Percentiles rank a stretch among this genome's conserved stretches.
These are phyloP conservation scores for Danio tinwini DNA, from an alignment of 2,797 vertebrate genomes.

Conservation along the genomic window DNA sequence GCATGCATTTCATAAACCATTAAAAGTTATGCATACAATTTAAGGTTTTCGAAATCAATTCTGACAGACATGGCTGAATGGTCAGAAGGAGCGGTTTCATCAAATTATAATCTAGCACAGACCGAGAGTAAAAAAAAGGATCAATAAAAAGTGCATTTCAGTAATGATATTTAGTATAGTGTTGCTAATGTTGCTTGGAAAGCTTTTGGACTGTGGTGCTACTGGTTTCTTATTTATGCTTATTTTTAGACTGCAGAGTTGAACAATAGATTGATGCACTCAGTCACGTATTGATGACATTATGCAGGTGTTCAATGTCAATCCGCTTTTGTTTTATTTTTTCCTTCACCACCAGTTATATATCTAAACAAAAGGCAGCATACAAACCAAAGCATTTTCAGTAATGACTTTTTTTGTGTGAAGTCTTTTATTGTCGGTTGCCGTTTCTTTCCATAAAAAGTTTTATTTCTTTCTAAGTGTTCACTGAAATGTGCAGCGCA, in stretches of 20 bases:
- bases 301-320: not conserved
- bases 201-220: constrained; percentile 7
- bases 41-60: constrained; percentile 18
- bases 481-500: not conserved
- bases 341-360: not conserved
- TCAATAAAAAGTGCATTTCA: constrained; percentile 32
- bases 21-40: constrained; percentile 30
- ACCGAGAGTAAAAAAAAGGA: constrained; percentile 6
- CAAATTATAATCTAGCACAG: constrained; percentile 26
- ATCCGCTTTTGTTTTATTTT: not conserved
- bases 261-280: not conserved
- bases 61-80: constrained; percentile 28
- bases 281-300: not conserved
- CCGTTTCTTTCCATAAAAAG: constrained; percentile 1
- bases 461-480: constrained; percentile 5
- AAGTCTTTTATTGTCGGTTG: not conserved
- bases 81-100: constrained; percentile 26
- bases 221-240: not conserved
- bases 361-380: not conserved
- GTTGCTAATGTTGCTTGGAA: constrained; percentile 8
- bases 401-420: constrained; percentile 5
- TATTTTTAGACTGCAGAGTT: not conserved
- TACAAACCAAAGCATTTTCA: not conserved
- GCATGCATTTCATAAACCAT: constrained; percentile 31
- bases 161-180: constrained; percentile 26